A percentile compares a stretch with the other conserved stretches of the same genome.
Conservation (phyloP, 2,888 invertebrate genomes). For the Ophraella communa region DNA sequence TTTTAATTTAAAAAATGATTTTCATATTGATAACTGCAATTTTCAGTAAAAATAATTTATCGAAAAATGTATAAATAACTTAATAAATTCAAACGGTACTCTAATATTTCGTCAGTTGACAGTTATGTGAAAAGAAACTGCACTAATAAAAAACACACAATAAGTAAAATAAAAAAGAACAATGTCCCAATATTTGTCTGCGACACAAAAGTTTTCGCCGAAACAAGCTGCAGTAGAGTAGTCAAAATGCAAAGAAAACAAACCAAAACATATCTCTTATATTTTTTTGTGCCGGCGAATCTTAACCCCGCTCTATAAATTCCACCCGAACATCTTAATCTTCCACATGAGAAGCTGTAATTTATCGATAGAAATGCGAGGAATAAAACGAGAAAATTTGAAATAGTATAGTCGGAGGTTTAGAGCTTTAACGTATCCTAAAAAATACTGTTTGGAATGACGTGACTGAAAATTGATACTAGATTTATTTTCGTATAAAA, state of each 20-base stretch:
- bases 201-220: background rate
- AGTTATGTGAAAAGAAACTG: too few relatives aligned
- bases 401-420: background rate
- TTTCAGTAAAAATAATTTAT: too few relatives aligned
- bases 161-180: too few relatives aligned
- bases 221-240: constrained; percentile 8
- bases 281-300: constrained; percentile 11
- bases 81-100: too few relatives aligned
- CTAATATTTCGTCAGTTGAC: too few relatives aligned
- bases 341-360: constrained; percentile 27
- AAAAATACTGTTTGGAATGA: background rate
- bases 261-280: background rate
- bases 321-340: constrained; percentile 22
- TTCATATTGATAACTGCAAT: too few relatives aligned
- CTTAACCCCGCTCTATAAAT: constrained; percentile 26
- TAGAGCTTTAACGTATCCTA: background rate
- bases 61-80: too few relatives aligned
- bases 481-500: too few relatives aligned
- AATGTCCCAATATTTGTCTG: background rate
- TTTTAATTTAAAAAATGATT: too few relatives aligned
- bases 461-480: background rate
- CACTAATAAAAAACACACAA: too few relatives aligned
- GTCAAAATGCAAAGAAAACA: constrained; percentile 6
- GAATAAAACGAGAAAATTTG: constrained; percentile 3
- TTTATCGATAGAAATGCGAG: constrained; percentile 19